phyloP scores from a whole-genome alignment of 2,797 vertebrate species.

The Bovichtus diacanthus region DNA sequence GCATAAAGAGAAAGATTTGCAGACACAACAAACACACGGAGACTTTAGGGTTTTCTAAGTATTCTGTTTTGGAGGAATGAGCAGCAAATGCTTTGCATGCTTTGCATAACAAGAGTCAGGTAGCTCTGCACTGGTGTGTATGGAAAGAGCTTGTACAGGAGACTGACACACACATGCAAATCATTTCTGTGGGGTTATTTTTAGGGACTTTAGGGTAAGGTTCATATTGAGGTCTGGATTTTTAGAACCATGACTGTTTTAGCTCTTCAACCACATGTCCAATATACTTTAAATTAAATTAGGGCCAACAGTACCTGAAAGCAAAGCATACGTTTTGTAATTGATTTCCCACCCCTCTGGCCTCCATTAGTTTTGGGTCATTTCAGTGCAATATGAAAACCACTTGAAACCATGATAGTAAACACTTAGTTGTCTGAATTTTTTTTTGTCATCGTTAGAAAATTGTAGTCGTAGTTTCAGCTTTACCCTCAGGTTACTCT shows the following conservation, averaged over 20 bases:
- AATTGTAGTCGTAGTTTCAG: neutral
- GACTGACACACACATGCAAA: conserved; percentile 72
- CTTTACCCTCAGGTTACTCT: neutral
- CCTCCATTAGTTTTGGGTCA: neutral
- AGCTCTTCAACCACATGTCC: neutral
- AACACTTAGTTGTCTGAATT: neutral
- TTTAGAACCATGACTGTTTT: neutral
- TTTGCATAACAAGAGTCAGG: conserved; percentile 80
- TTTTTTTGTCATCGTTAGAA: neutral
- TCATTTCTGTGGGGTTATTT: conserved; percentile 44
- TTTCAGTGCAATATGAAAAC: conserved; percentile 27
- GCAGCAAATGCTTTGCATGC: conserved; percentile 55
- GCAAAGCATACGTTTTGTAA: accelerated
- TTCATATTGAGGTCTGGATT: conserved; percentile 1
- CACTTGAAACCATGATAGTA: conserved; percentile 9
- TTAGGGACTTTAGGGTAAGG: conserved; percentile 19
- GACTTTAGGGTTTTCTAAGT: conserved; percentile 36
- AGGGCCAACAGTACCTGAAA: neutral
- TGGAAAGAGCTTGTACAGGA: conserved; percentile 54
- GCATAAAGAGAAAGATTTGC: conserved; percentile 33
- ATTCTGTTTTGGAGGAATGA: conserved; percentile 63
- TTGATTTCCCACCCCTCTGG: too few relatives aligned
- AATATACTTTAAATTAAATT: neutral
- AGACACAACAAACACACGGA: conserved; percentile 19
- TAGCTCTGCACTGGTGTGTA: conserved; percentile 78